These are phyloP conservation scores for Esox niger DNA, from an alignment of 2,113 vertebrate genomes.

Conservation along the genomic window DNA sequence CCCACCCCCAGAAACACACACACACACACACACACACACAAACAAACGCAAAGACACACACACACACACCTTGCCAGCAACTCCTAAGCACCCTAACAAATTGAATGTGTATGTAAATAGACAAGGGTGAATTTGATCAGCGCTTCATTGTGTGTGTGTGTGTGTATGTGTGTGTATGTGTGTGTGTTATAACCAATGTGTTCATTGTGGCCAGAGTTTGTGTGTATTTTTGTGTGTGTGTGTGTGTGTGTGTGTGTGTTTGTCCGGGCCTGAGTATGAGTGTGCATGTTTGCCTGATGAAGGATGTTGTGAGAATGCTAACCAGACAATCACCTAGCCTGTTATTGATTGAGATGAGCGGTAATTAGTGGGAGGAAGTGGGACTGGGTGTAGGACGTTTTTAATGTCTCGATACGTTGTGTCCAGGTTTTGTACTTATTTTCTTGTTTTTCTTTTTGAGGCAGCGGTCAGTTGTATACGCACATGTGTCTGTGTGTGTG, in stretches of 20 bases:
- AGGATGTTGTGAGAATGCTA: slow-evolving; percentile 73
- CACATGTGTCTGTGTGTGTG: slow-evolving; percentile 14
- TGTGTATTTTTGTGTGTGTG: neutral
- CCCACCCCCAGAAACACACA: slow-evolving; percentile 1
- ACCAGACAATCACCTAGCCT: slow-evolving; percentile 75
- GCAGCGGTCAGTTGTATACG: slow-evolving; percentile 12
- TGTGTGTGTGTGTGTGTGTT: neutral
- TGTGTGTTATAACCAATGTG: slow-evolving; percentile 26
- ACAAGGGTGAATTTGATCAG: slow-evolving; percentile 75
- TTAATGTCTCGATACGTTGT: slow-evolving; percentile 68
- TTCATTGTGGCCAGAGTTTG: neutral
- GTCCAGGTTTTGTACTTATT: slow-evolving; percentile 63
- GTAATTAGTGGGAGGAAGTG: slow-evolving; percentile 62
- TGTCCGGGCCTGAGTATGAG: neutral
- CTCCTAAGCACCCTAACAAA: slow-evolving; percentile 72
- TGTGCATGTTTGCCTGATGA: slow-evolving; percentile 64
- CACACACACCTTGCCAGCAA: slow-evolving; percentile 63
- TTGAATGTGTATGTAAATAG: slow-evolving; percentile 78
- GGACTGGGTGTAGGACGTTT: slow-evolving; percentile 61
- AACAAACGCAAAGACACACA: neutral
- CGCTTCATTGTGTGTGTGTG: slow-evolving; percentile 46
- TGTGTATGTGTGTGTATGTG: slow-evolving; percentile 39
- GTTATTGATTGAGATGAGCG: slow-evolving; percentile 72
- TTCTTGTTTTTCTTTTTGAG: slow-evolving; percentile 43
- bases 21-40: slow-evolving; percentile 16